phyloP scores from a whole-genome alignment of 2,797 vertebrate genomes.

The Scyliorhinus canicula region DNA sequence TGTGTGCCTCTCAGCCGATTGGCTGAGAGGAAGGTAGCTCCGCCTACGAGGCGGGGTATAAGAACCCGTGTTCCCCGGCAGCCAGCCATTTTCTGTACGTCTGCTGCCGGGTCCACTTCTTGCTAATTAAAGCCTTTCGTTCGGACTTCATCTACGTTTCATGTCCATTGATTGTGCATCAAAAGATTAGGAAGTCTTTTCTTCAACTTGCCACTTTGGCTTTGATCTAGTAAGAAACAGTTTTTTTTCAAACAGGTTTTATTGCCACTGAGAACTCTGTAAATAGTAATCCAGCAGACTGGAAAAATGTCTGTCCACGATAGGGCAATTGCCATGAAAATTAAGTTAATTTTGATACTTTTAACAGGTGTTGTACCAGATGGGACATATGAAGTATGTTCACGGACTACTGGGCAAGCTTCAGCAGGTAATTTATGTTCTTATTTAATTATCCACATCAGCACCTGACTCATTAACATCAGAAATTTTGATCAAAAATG shows the following conservation, averaged over 20 bases:
- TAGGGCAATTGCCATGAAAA: background rate
- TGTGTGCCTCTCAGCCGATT: too few relatives aligned
- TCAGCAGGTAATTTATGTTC: slow-evolving; percentile 70
- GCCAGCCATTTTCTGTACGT: too few relatives aligned
- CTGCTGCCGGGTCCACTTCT: too few relatives aligned
- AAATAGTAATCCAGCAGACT: background rate
- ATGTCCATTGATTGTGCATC: too few relatives aligned
- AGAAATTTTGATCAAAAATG: background rate
- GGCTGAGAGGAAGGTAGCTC: too few relatives aligned
- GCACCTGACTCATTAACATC: background rate
- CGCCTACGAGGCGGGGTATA: too few relatives aligned
- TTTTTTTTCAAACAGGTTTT: background rate
- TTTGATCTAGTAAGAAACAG: background rate
- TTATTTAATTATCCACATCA: background rate
- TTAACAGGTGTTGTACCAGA: slow-evolving; percentile 88
- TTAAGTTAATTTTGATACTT: slow-evolving; percentile 32
- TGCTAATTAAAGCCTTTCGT: too few relatives aligned
- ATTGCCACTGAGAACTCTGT: background rate
- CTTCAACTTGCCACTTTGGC: background rate
- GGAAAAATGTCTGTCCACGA: background rate
- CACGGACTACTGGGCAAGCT: slow-evolving; percentile 87
- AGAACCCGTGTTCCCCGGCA: too few relatives aligned
- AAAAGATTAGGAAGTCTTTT: background rate
- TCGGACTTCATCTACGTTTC: too few relatives aligned
- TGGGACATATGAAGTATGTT: slow-evolving; percentile 97